These are phyloP conservation scores for Diorhabda elongata DNA, from an alignment of 1,140 invertebrate genomes.

Conservation along the genomic window DNA sequence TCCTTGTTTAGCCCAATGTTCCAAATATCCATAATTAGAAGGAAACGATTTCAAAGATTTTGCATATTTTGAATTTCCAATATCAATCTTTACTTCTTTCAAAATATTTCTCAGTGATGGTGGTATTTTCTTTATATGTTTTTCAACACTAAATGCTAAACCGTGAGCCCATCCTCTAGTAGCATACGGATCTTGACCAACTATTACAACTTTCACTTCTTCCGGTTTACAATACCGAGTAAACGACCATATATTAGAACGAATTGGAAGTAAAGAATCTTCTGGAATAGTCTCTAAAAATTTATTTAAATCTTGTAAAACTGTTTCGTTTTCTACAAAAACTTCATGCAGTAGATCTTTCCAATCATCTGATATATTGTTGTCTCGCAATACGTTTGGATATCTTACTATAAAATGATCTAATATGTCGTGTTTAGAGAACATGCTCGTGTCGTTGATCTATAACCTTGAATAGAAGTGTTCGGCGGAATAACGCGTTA, in stretches of 20 bases:
- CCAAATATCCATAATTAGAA: not conserved
- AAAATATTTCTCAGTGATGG: not conserved
- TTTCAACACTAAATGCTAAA: not conserved
- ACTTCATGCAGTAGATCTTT: too few species aligned
- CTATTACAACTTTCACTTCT: constrained; percentile 9
- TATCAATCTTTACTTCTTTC: constrained; percentile 6
- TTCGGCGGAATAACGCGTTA: too few species aligned
- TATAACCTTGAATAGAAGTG: too few species aligned
- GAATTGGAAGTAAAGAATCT: not conserved
- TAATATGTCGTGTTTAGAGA: too few species aligned
- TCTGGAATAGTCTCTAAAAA: not conserved
- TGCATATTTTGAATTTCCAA: not conserved
- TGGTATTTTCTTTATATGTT: not conserved
- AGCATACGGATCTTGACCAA: constrained; percentile 13
- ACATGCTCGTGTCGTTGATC: too few species aligned
- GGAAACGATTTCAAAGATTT: not conserved
- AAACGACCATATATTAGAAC: constrained; percentile 1
- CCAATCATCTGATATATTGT: too few species aligned
- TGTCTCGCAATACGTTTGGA: too few species aligned
- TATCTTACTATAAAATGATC: too few species aligned
- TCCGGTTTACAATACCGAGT: not conserved
- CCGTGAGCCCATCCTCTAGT: not conserved
- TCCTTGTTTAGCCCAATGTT: constrained; percentile 9
- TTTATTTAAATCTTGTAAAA: too few species aligned
- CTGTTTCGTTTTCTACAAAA: too few species aligned